These are phyloP conservation scores for Leptothorax acervorum DNA, from an alignment of 2,888 invertebrate genomes.

Conservation along the genomic window DNA sequence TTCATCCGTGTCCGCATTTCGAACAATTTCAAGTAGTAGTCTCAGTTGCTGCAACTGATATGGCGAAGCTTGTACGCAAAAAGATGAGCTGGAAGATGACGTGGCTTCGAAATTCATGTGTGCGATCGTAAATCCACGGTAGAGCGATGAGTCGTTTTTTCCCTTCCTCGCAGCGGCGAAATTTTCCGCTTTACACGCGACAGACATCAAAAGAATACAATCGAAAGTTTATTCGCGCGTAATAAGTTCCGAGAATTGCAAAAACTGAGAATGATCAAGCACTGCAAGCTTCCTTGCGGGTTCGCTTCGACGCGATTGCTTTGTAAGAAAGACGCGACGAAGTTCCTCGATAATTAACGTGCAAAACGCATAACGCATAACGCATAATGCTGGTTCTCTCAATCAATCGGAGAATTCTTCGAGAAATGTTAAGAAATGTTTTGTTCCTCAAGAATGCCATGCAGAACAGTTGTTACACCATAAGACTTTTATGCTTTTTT, in stretches of 20 bases:
- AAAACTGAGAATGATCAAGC: slow-evolving; percentile 8
- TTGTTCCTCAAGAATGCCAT: background rate
- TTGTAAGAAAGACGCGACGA: background rate
- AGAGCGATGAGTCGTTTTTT: background rate
- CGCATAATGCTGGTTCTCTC: background rate
- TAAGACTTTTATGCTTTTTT: background rate
- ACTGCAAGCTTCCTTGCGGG: background rate
- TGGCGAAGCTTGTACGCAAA: background rate
- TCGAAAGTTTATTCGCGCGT: background rate
- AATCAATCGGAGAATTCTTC: background rate
- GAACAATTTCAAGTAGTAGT: background rate
- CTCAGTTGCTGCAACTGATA: slow-evolving; percentile 31
- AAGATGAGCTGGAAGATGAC: background rate
- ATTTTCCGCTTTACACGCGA: background rate
- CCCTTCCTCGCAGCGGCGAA: background rate
- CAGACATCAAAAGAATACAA: slow-evolving; percentile 2
- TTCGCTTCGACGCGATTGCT: background rate
- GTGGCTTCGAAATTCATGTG: background rate
- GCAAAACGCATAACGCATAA: slow-evolving; percentile 17
- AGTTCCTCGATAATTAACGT: background rate
- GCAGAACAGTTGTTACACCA: background rate
- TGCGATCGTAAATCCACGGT: background rate
- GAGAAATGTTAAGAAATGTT: slow-evolving; percentile 14
- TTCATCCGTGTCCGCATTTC: slow-evolving; percentile 30
- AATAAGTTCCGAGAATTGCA: slow-evolving; percentile 11